A percentile compares a stretch with the other conserved stretches of the same genome.
These are phyloP conservation scores for Zoanthus gigantus DNA, from an alignment of 92 coral and sea anemone species.

Conservation along the genomic window DNA sequence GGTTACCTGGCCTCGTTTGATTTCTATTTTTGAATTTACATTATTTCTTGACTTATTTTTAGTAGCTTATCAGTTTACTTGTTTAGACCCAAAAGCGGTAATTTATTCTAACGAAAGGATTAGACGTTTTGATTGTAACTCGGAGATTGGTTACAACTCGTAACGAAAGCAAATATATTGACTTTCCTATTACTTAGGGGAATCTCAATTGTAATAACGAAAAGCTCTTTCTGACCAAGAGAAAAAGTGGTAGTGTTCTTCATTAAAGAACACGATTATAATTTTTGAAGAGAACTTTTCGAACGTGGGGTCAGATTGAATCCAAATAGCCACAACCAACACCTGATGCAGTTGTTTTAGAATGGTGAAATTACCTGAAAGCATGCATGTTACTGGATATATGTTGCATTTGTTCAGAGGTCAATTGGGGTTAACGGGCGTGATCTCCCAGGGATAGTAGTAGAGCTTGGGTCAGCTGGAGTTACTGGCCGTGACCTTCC, in stretches of 20 bases:
- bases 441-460: neutral
- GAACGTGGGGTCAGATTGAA: neutral
- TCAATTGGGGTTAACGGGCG: neutral
- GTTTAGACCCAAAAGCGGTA: too few species aligned
- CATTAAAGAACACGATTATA: neutral
- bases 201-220: neutral
- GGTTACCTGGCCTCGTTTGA: too few species aligned
- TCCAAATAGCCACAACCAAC: neutral
- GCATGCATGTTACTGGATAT: neutral
- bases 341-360: neutral
- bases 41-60: too few species aligned
- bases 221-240: neutral
- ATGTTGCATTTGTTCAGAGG: neutral
- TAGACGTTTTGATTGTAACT: too few species aligned
- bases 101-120: too few species aligned
- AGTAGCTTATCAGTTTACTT: too few species aligned
- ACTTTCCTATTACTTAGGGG: neutral
- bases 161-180: too few species aligned
- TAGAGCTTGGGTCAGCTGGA: neutral
- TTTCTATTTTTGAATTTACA: too few species aligned
- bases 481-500: neutral
- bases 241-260: neutral
- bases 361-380: neutral
- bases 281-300: neutral
- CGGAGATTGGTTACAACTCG: too few species aligned